Evolutionary conservation across 1,140 invertebrate genomes (phyloP), one percentile per base, ranked within the genome.

Genomic region (Chrysopa pallens): DNA sequence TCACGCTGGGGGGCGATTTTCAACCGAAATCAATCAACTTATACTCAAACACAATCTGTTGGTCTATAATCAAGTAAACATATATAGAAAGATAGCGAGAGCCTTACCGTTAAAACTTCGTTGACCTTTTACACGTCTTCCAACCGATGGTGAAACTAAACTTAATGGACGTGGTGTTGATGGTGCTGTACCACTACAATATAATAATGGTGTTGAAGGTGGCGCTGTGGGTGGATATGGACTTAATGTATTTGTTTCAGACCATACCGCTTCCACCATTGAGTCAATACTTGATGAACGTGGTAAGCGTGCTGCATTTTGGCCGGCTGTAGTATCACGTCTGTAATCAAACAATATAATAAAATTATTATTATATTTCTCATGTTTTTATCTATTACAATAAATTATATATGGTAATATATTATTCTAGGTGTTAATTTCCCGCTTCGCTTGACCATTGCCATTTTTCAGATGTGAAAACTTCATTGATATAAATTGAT

Each of bases 251-350:
- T 36, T 36, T 23, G 17, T 23, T 42, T 59, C 53, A 48, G 61
- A 59, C 63, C 69, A 70, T 17, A 78, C 72, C 7, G 74, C 68
- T 51, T 79, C 76, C 17, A 78, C 76, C 64, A 80, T 69, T 0
- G 73, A 75, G 61, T 86, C 83, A 53, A 84, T 84, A 56, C 81
- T 84, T 39, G 78, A 76, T 37, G 82, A 85, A 4, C 83, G 68
- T n/a, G 78, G 78, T 2, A 81, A 48, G 33, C 64, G 61, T 23
- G 17, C 17, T 23, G 17, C 17, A 23, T 23, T 23, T 6, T 65
- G 64, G 14, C 49, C 61, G 44, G 51, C 58, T 52, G 57, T 51
- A 52, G 70, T 69, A 51, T 72, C 72, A 31, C 71, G 62, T 42
- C 71, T 73, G 58, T n/a, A 61, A 60, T 40, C 38, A 39, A 36